Conservation (phyloP, 2,113 vertebrate species). For the Aramus guarauna region DNA sequence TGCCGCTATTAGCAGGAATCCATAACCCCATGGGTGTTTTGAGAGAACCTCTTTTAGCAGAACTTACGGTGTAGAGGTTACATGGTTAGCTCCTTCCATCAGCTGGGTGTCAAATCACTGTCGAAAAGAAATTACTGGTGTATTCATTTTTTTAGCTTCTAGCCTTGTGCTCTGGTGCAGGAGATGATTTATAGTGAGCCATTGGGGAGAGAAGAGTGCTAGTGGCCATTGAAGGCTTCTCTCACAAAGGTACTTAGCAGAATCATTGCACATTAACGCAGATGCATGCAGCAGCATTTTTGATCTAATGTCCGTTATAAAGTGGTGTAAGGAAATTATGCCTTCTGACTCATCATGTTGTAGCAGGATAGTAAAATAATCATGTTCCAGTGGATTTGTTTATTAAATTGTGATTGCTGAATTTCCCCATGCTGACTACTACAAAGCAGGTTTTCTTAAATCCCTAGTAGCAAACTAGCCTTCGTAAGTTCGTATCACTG, state of each 20-base stretch:
- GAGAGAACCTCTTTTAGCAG: conserved; percentile 66
- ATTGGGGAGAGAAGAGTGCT: conserved; percentile 48
- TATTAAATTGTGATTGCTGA: neutral
- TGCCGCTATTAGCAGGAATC: conserved; percentile 75
- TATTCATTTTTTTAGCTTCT: conserved; percentile 61
- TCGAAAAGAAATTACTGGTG: conserved; percentile 69
- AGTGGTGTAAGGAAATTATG: neutral
- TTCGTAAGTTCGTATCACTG: neutral
- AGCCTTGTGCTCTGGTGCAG: conserved; percentile 23
- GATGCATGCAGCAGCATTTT: neutral
- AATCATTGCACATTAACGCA: conserved; percentile 13
- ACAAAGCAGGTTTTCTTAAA: neutral
- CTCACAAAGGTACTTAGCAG: conserved; percentile 49
- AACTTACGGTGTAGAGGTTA: conserved; percentile 69
- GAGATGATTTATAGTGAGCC: conserved; percentile 66
- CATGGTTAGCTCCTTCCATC: conserved; percentile 67
- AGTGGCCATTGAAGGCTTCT: conserved; percentile 11
- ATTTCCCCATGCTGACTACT: neutral
- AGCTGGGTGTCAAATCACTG: conserved; percentile 75
- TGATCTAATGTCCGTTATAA: neutral
- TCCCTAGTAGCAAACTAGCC: neutral
- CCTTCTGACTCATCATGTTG: neutral
- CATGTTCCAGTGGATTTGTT: neutral
- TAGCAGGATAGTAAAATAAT: neutral
- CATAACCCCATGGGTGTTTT: conserved; percentile 72